phyloP scores from a whole-genome alignment of 1,140 invertebrate species.

The Microplitis demolitor region DNA sequence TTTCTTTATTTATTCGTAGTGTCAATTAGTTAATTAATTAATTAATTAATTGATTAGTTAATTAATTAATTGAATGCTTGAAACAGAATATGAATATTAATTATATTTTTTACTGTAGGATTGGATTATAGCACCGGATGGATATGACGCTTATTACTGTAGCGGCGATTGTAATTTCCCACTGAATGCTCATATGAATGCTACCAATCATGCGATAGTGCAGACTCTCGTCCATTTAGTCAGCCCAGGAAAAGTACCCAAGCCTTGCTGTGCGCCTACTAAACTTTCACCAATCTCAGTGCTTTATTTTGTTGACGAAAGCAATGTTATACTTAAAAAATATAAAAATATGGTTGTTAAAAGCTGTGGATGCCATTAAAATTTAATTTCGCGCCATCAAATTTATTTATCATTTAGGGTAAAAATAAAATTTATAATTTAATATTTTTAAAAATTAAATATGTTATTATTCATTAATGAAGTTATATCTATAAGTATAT shows the following conservation, averaged over 20 bases:
- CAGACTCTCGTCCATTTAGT: conserved; percentile 90
- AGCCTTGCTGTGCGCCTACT: conserved; percentile 92
- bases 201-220: conserved; percentile 95
- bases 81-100: conserved; percentile 20
- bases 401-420: too few species aligned
- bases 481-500: neutral
- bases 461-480: too few species aligned
- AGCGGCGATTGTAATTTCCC: conserved; percentile 93
- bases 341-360: conserved; percentile 97
- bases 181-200: conserved; percentile 89
- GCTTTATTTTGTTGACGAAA: conserved; percentile 87
- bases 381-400: neutral
- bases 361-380: conserved; percentile 90
- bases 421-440: conserved; percentile 21
- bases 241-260: conserved; percentile 80
- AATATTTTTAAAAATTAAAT: neutral
- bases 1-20: neutral
- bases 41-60: too few species aligned
- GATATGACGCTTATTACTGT: conserved; percentile 93
- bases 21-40: neutral
- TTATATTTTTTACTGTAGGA: conserved; percentile 67
- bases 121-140: conserved; percentile 94
- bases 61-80: neutral
- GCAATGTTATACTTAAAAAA: conserved; percentile 91
- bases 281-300: conserved; percentile 87